Conservation (phyloP, 64 coral and sea anemone genomes). For the Porites australiensis region DNA sequence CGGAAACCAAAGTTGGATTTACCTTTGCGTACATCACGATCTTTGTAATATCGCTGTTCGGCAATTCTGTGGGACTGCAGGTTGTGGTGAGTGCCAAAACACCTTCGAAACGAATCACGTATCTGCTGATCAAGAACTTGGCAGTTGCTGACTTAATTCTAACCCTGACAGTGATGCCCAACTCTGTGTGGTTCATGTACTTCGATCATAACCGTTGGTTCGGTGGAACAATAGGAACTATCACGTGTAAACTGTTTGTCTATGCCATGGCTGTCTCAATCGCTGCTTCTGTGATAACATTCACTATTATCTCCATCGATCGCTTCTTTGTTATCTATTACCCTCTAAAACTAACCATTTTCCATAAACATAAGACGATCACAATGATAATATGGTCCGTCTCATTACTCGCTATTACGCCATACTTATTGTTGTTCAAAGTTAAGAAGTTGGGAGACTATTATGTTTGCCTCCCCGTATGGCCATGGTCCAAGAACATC, state of each 20-base stretch:
- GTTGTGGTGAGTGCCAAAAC: slow-evolving; percentile 49
- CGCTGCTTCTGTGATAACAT: slow-evolving; percentile 66
- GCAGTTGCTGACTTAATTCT: slow-evolving; percentile 63
- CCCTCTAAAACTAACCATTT: slow-evolving; percentile 48
- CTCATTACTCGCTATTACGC: slow-evolving; percentile 32
- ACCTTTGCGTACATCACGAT: slow-evolving; percentile 23
- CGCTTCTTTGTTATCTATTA: slow-evolving; percentile 66
- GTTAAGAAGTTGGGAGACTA: not conserved
- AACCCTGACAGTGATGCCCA: slow-evolving; percentile 32
- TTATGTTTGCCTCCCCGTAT: not conserved
- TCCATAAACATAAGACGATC: slow-evolving; percentile 48
- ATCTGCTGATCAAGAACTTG: slow-evolving; percentile 69
- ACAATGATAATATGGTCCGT: slow-evolving; percentile 50
- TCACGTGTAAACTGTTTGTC: slow-evolving; percentile 44
- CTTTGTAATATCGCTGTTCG: slow-evolving; percentile 43
- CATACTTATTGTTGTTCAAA: slow-evolving; percentile 20
- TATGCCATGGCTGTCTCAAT: slow-evolving; percentile 54
- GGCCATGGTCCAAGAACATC: slow-evolving; percentile 25
- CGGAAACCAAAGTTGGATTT: not conserved
- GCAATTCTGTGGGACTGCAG: slow-evolving; percentile 66
- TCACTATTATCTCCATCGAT: slow-evolving; percentile 68
- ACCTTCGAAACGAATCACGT: slow-evolving; percentile 32
- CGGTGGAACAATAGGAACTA: slow-evolving; percentile 23
- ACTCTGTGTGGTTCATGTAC: slow-evolving; percentile 24
- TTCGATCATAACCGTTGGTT: slow-evolving; percentile 42